Conservation (phyloP, 2,113 vertebrate species). For the Gobiocypris rarus region DNA sequence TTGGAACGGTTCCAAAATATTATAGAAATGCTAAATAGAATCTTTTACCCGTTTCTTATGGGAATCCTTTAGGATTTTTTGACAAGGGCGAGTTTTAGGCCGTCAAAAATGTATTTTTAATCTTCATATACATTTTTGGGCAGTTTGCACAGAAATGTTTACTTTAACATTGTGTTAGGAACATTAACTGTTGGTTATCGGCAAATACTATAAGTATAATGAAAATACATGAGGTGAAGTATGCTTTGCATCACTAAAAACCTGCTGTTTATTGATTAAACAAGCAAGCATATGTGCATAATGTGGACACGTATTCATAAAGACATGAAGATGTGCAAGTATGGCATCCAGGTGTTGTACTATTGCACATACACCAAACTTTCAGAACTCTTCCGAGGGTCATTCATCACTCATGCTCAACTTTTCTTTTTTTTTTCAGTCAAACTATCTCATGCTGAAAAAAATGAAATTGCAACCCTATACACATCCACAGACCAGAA, state of each 20-base stretch:
- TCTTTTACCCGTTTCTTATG: too few species aligned
- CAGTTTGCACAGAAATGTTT: background rate
- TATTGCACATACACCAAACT: background rate
- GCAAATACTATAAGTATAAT: background rate
- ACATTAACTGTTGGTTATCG: background rate
- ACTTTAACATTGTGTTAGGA: background rate
- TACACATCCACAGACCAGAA: conserved; percentile 34
- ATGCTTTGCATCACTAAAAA: background rate
- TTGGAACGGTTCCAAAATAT: too few species aligned
- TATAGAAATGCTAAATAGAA: too few species aligned
- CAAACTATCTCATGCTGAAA: conserved; percentile 60
- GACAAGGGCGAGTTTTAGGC: too few species aligned
- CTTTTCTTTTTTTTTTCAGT: conserved; percentile 52
- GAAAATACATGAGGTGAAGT: background rate
- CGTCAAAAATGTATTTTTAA: too few species aligned
- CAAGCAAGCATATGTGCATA: background rate
- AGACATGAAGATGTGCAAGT: background rate
- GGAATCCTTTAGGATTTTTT: too few species aligned
- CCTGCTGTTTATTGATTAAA: background rate
- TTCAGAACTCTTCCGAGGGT: conserved; percentile 21
- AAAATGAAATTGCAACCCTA: conserved; percentile 60
- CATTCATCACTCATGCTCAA: conserved; percentile 50
- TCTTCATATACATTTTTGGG: background rate
- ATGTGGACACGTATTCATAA: background rate
- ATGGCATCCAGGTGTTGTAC: conserved; percentile 13